Evolutionary conservation across 2,888 invertebrate species (phyloP).

Genomic region (Thereva nobilitata): DNA sequence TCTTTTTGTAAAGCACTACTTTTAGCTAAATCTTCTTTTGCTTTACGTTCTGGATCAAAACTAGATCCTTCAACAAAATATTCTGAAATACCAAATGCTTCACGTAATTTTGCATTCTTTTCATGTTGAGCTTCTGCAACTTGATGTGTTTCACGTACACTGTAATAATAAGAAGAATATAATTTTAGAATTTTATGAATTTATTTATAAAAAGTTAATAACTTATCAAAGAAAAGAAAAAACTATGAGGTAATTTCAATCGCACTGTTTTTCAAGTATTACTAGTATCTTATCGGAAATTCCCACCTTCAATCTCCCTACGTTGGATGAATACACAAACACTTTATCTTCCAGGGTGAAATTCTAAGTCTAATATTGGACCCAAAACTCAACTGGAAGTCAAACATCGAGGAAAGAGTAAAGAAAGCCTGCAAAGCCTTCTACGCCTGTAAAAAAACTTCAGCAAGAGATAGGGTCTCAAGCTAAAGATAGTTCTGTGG

Average conservation of each 20-base stretch:
- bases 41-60: constrained; percentile 77
- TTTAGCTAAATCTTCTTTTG: constrained; percentile 60
- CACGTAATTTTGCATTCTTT: constrained; percentile 89
- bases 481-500: too few relatives aligned
- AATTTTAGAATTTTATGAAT: background rate
- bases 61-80: constrained; percentile 93
- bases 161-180: constrained; percentile 50
- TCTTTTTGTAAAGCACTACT: constrained; percentile 58
- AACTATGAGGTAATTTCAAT: background rate
- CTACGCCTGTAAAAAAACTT: too few relatives aligned
- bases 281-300: background rate
- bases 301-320: background rate
- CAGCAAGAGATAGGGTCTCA: too few relatives aligned
- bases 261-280: background rate
- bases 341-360: too few relatives aligned
- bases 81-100: constrained; percentile 93
- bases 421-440: too few relatives aligned
- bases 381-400: too few relatives aligned
- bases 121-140: constrained; percentile 94
- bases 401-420: too few relatives aligned
- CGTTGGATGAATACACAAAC: too few relatives aligned
- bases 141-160: constrained; percentile 94
- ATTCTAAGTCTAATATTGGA: too few relatives aligned
- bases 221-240: background rate
- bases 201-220: background rate